These are phyloP conservation scores for Sesia bembeciformis DNA, from an alignment of 2,888 invertebrate genomes.

Conservation along the genomic window DNA sequence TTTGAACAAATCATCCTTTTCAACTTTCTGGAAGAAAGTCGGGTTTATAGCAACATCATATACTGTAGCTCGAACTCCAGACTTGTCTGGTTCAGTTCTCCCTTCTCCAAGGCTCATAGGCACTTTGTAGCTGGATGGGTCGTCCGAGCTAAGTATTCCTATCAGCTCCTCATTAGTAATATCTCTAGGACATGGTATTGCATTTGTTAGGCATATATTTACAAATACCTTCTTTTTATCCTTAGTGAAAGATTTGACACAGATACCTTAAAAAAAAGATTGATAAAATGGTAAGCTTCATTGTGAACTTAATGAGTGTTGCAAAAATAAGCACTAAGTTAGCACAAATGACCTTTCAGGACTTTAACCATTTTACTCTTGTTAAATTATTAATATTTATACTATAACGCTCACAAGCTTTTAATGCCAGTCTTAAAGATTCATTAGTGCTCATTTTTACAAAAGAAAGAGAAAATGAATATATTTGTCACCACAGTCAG, in stretches of 20 bases:
- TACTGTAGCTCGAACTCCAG: slow-evolving; percentile 80
- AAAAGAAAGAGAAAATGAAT: too few species aligned
- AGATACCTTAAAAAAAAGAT: slow-evolving; percentile 76
- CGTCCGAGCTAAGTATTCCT: slow-evolving; percentile 79
- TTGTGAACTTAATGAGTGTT: too few species aligned
- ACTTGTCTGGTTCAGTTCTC: slow-evolving; percentile 84
- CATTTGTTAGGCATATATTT: slow-evolving; percentile 87
- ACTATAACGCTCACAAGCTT: too few species aligned
- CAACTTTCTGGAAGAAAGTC: slow-evolving; percentile 83
- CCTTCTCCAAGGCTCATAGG: slow-evolving; percentile 94
- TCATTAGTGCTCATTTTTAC: too few species aligned
- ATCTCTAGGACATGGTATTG: slow-evolving; percentile 82
- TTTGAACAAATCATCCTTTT: slow-evolving; percentile 80
- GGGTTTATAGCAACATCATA: slow-evolving; percentile 91
- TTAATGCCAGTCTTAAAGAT: too few species aligned
- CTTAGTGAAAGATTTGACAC: slow-evolving; percentile 82
- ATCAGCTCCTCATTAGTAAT: slow-evolving; percentile 81
- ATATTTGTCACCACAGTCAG: too few species aligned
- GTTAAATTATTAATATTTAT: too few species aligned
- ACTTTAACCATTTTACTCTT: too few species aligned
- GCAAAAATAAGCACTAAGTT: too few species aligned
- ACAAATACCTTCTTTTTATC: slow-evolving; percentile 83
- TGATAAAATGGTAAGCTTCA: too few species aligned
- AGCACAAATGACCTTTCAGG: too few species aligned
- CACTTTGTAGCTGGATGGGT: slow-evolving; percentile 82